These are phyloP conservation scores for Hirtodrosophila cameraria DNA, from an alignment of 2,888 invertebrate genomes.

Conservation along the genomic window DNA sequence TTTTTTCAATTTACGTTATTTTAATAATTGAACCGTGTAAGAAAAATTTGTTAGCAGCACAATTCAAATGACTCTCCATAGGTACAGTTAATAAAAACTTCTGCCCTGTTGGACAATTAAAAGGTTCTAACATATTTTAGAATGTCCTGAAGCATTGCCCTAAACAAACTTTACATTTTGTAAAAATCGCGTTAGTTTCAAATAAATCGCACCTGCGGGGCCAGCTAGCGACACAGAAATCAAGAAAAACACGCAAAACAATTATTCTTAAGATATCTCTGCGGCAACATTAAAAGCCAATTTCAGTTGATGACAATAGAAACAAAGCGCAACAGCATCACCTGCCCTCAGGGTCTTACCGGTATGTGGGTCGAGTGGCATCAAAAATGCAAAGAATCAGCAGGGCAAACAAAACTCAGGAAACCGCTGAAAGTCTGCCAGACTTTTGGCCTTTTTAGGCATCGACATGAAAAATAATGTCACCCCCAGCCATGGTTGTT, in stretches of 20 bases:
- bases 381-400: slow-evolving; percentile 78
- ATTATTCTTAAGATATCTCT: slow-evolving; percentile 84
- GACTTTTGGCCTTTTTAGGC: slow-evolving; percentile 54
- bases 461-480: slow-evolving; percentile 82
- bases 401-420: slow-evolving; percentile 70
- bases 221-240: slow-evolving; percentile 51
- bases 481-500: slow-evolving; percentile 71
- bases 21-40: slow-evolving; percentile 1
- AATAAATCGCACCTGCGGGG: slow-evolving; percentile 73
- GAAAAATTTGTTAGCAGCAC: neutral
- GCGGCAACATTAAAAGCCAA: slow-evolving; percentile 84
- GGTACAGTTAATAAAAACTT: slow-evolving; percentile 37
- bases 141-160: slow-evolving; percentile 41
- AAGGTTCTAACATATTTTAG: slow-evolving; percentile 32
- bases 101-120: slow-evolving; percentile 41
- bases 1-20: neutral
- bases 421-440: slow-evolving; percentile 47
- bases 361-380: slow-evolving; percentile 38
- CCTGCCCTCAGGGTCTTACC: slow-evolving; percentile 61
- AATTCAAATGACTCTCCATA: slow-evolving; percentile 17
- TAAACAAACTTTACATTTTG: slow-evolving; percentile 55
- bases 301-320: slow-evolving; percentile 83
- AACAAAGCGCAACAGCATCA: slow-evolving; percentile 64
- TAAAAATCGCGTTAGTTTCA: slow-evolving; percentile 38
- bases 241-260: slow-evolving; percentile 83